Base-by-base conservation (phyloP, 1,140 invertebrate genomes). In the Drosophila neocordata region DNA sequence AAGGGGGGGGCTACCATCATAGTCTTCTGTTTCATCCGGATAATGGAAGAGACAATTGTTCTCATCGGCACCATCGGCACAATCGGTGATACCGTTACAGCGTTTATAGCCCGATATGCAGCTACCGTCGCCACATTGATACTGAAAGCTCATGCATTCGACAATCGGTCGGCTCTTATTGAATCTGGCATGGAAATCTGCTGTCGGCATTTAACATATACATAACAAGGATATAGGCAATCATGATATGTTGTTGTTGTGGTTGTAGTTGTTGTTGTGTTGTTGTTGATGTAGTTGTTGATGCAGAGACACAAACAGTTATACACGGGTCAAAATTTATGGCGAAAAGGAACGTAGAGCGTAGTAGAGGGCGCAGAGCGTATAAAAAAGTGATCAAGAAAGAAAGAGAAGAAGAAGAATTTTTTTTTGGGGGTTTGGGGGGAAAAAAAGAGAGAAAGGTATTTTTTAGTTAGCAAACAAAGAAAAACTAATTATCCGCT, bases 61-160 rank as follows among this genome's bases (percentile, higher is more conserved):
- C 92, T 96, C 95, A 90, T 96, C 95, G 77, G 94, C 94, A 73
- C 93, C 93, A 90, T 95, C 94, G 67, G 91, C 89, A 92, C 95
- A 96, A 91, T 96, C 94, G 69, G 92, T 92, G 73, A 93, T 90
- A 71, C 94, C 93, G 92, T 96, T 94, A 92, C 95, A 95, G 77
- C 92, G 92, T 79, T 94, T 93, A 77, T 93, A 93, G 73, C 92
- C 92, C 65, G 92, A 91, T 82, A 96, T 94, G 92, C 95, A 96
- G 75, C 92, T 92, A 62, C 95, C 94, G 82, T 94, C 94, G 72
- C 91, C 90, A 90, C 95, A 96, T 83, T 92, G 92, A 90, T 95
- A 96, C 51, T 91, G 90, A 62, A 72, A 83, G 55, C 69, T 80
- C 51, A 73, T 60, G 70, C 90, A 91, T 65, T 91, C 84, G 63